Base-by-base conservation (phyloP, 2,797 vertebrate genomes). In the Gadopsis marmoratus region DNA sequence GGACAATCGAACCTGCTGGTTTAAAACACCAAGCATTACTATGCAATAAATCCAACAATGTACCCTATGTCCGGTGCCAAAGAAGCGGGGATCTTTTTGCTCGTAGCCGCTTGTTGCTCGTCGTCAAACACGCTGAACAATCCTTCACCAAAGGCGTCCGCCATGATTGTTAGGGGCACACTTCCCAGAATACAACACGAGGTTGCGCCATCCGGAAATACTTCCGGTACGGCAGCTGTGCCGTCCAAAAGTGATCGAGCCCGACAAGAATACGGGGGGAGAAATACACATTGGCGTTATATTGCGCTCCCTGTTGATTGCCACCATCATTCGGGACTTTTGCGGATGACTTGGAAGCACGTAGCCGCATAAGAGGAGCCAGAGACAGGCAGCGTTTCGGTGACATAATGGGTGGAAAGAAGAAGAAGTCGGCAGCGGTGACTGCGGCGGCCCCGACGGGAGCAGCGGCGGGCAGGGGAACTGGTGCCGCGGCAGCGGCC, bases 71-170 rank as follows among this genome's bases (percentile, higher is more conserved):
- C 92, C 3, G 74, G 2, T 62, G 92, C 0, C 37, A 63, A 0
- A 0, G 67, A 12, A 6, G 89, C 13, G 2, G 66, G 86, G 29
- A 85, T 86, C 43, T 87, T 92, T 83, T 96, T 97, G 72, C 86
- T 95, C 1, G 93, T 86, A 1, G 94, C 80, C 0, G 93, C 84
- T 61, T 95, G 86, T 8, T 97, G 85, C 1, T 97, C 97, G 1
- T 97, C 97, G 41, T 99, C 97, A 83, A 99, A 99, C 91, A 99
- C 97, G 93, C 96, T 98, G 83, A 99, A 99, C 3, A 99, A 89
- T 9, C 97, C 96, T 1, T 98, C 98, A 1, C 97, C 97, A 21
- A 99, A 99, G 0, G 96, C 91, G 86, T 99, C 98, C 82, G 98
- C 97, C 98, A 99, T 99, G 78, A 88, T 95, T 55, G 33, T 75